A percentile compares a stretch with the other conserved stretches of the same genome.
phyloP scores from a whole-genome alignment of 2,888 invertebrate species.

The Phania funesta region DNA sequence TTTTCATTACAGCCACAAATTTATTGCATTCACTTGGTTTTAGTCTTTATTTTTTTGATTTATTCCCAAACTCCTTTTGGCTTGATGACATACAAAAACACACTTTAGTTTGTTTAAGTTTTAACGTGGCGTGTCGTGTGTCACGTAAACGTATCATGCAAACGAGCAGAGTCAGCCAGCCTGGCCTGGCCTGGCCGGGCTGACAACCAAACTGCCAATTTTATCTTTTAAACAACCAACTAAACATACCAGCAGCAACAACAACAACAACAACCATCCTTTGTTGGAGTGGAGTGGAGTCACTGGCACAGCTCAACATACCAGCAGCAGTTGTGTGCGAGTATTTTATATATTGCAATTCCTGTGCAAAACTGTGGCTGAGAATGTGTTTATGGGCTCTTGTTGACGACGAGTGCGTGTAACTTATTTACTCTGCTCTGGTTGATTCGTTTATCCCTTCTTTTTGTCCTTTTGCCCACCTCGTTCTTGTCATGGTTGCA shows the following conservation, averaged over 20 bases:
- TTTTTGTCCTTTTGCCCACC: background rate
- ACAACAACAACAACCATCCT: background rate
- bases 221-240: conserved; percentile 22
- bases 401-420: background rate
- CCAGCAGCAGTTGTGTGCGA: background rate
- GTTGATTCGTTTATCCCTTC: conserved; percentile 11
- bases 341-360: background rate
- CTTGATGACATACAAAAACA: conserved; percentile 11
- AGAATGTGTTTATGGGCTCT: background rate
- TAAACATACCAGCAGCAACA: conserved; percentile 4
- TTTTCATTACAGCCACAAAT: conserved; percentile 48
- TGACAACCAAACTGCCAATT: conserved; percentile 48
- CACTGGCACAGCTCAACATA: background rate
- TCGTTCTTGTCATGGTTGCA: conserved; percentile 10
- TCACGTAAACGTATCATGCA: conserved; percentile 59
- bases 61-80: background rate
- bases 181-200: too few relatives aligned
- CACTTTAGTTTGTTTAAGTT: conserved; percentile 20
- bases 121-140: conserved; percentile 59
- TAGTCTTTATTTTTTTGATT: background rate
- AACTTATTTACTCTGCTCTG: conserved; percentile 34
- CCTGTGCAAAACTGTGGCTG: background rate
- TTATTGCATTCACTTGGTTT: conserved; percentile 36
- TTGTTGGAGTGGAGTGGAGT: background rate
- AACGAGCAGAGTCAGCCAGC: background rate